phyloP scores from a whole-genome alignment of 2,888 invertebrate genomes.

The Acanthacorydalis orientalis region DNA sequence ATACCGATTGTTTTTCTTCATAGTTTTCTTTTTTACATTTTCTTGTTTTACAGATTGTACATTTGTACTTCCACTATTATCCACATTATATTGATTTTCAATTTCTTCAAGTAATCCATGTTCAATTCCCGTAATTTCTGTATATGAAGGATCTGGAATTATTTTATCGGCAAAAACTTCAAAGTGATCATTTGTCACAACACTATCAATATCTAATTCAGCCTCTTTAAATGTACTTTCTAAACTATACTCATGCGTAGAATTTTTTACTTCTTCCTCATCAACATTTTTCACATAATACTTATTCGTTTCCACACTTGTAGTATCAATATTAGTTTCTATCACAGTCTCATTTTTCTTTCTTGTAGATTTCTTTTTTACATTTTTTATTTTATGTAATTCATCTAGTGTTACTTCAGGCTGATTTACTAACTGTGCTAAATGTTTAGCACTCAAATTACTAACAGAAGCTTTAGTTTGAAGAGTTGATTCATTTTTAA shows the following conservation, averaged over 20 bases:
- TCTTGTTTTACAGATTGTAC: conserved; percentile 27
- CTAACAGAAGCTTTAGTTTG: conserved; percentile 50
- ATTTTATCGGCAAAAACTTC: background rate
- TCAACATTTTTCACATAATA: no score
- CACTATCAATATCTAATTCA: no score
- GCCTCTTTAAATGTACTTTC: no score
- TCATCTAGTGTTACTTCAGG: conserved; percentile 37
- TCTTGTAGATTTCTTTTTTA: background rate
- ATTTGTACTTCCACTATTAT: background rate
- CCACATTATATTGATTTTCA: conserved; percentile 4
- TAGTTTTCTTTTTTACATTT: conserved; percentile 13
- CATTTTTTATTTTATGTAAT: conserved; percentile 34
- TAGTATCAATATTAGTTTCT: no score
- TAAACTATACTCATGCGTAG: no score
- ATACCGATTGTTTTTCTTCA: conserved; percentile 27
- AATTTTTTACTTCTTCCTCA: no score
- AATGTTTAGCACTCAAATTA: conserved; percentile 45
- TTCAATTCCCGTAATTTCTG: background rate
- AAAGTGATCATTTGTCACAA: background rate
- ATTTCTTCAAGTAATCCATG: conserved; percentile 9
- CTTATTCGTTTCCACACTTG: no score
- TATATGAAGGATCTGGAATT: background rate
- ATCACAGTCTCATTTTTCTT: background rate
- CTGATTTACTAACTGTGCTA: conserved; percentile 45
- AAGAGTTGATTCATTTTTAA: conserved; percentile 41